A percentile compares a stretch with the other conserved stretches of the same genome.
Evolutionary conservation across 2,797 vertebrate genomes (phyloP).

Genomic region (Podarcis lilfordi): DNA sequence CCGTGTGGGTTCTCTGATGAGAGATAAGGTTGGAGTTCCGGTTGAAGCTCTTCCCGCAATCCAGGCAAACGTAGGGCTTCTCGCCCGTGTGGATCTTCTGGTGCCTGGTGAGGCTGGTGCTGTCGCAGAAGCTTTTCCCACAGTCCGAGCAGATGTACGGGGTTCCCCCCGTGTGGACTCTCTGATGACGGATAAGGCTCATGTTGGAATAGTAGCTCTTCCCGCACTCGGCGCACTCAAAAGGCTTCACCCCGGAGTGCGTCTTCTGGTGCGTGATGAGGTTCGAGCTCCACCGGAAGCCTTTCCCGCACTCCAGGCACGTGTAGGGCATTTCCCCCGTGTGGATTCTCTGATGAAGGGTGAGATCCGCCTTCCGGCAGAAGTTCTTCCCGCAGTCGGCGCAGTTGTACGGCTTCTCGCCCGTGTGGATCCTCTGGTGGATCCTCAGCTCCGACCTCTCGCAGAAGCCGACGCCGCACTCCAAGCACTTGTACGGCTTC

Average conservation of each 20-base stretch:
- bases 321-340: conserved; percentile 25
- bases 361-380: conserved; percentile 20
- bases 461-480: conserved; percentile 20
- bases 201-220: conserved; percentile 36
- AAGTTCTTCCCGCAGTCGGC: conserved; percentile 27
- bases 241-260: conserved; percentile 23
- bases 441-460: conserved; percentile 27
- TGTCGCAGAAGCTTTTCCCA: conserved; percentile 60
- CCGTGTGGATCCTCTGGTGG: conserved; percentile 36
- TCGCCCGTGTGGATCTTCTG: conserved; percentile 63
- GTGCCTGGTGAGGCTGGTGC: conserved; percentile 60
- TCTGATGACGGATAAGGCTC: conserved; percentile 9
- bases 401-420: conserved; percentile 25
- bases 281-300: conserved; percentile 26
- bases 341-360: conserved; percentile 33
- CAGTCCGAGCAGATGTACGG: conserved; percentile 60
- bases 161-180: conserved; percentile 53
- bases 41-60: conserved; percentile 63
- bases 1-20: conserved; percentile 66
- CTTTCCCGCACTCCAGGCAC: not conserved
- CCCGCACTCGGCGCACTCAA: conserved; percentile 14
- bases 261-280: conserved; percentile 36
- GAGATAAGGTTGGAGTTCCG: conserved; percentile 63
- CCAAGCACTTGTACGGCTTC: conserved; percentile 61
- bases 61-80: conserved; percentile 60